Evolutionary conservation across 2,113 vertebrate genomes (phyloP).

Genomic region (Dendrocopos noguchii): DNA sequence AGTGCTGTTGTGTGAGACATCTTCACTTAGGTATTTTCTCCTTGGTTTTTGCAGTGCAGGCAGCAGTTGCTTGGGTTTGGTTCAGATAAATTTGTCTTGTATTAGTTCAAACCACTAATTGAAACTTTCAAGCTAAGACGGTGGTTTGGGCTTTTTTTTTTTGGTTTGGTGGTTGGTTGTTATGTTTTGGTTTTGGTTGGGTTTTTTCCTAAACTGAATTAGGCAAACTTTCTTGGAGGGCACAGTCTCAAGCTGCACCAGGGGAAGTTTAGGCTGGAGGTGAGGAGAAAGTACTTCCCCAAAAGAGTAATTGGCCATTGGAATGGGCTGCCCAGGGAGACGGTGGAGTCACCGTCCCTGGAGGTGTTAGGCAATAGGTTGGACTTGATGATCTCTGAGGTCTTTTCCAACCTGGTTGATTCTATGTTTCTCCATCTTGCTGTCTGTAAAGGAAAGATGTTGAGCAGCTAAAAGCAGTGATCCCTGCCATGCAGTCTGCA

Average conservation of each 20-base stretch:
- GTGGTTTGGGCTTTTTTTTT: background rate
- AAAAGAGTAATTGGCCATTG: no score
- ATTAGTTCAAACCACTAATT: background rate
- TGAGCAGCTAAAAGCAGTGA: background rate
- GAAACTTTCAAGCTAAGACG: background rate
- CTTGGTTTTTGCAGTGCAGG: background rate
- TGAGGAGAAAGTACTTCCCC: no score
- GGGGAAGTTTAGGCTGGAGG: no score
- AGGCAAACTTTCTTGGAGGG: background rate
- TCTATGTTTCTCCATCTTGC: background rate
- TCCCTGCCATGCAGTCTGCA: background rate
- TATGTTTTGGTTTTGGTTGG: no score
- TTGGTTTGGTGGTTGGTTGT: background rate
- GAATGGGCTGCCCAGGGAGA: no score
- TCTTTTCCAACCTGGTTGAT: no score
- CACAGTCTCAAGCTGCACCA: no score
- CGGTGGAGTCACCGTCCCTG: no score
- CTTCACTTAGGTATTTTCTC: background rate
- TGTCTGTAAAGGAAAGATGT: background rate
- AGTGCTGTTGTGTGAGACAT: conserved; percentile 4
- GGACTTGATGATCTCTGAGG: no score
- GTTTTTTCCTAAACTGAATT: background rate
- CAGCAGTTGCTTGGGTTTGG: background rate
- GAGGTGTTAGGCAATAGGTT: no score
- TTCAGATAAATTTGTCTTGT: background rate